Conservation (phyloP, 2,797 vertebrate species). For the Leptatherina wallacei region DNA sequence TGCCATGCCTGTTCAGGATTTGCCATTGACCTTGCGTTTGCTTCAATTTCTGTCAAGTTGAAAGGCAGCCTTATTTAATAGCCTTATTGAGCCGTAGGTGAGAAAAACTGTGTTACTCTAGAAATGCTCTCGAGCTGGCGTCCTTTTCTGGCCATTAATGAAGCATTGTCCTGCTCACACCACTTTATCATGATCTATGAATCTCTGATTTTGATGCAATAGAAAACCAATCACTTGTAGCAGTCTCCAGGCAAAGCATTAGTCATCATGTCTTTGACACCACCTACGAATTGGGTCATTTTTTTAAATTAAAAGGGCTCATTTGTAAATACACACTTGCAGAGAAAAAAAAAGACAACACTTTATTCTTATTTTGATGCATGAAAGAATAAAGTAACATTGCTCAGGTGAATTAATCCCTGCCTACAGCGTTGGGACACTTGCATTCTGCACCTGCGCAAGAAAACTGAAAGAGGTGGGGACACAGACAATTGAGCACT, state of each 20-base stretch:
- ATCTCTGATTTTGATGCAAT: slow-evolving; percentile 88
- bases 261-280: slow-evolving; percentile 88
- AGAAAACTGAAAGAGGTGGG: slow-evolving; percentile 15
- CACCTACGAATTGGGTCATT: slow-evolving; percentile 84
- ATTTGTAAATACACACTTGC: slow-evolving; percentile 87
- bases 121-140: slow-evolving; percentile 49
- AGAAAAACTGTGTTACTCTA: slow-evolving; percentile 65
- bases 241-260: slow-evolving; percentile 84
- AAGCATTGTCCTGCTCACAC: slow-evolving; percentile 74
- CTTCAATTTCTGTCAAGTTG: slow-evolving; percentile 35
- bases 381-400: slow-evolving; percentile 81
- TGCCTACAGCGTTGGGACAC: slow-evolving; percentile 35
- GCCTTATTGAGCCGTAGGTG: slow-evolving; percentile 53
- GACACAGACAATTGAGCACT: slow-evolving; percentile 66
- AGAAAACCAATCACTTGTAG: slow-evolving; percentile 88
- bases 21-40: slow-evolving; percentile 50
- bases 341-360: slow-evolving; percentile 74
- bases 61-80: slow-evolving; percentile 36
- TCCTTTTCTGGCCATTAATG: slow-evolving; percentile 79
- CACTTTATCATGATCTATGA: slow-evolving; percentile 88
- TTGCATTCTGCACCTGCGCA: slow-evolving; percentile 32
- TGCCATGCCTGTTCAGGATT: slow-evolving; percentile 21
- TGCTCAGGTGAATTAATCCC: slow-evolving; percentile 78
- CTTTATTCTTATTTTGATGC: slow-evolving; percentile 82
- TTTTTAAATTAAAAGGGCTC: slow-evolving; percentile 87